phyloP scores from a whole-genome alignment of 2,888 invertebrate genomes.

The Carpatolechia fugitivella region DNA sequence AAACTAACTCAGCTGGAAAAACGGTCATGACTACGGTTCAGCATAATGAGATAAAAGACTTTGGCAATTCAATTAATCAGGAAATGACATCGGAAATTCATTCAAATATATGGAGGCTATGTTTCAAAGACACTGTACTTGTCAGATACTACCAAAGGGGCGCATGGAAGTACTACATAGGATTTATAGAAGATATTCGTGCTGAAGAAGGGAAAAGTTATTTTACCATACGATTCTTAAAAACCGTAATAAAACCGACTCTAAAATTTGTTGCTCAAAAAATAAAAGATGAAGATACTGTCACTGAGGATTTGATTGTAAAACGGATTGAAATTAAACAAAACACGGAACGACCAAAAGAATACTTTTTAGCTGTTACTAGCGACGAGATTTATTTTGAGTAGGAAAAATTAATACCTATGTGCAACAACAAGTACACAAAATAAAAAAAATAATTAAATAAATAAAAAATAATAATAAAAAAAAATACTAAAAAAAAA shows the following conservation, averaged over 20 bases:
- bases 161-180: conserved; percentile 2
- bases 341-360: conserved; percentile 9
- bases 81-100: no score
- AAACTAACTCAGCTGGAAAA: no score
- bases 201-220: conserved; percentile 1
- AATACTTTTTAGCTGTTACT: conserved; percentile 11
- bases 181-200: conserved; percentile 3
- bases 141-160: background rate
- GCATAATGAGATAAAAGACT: no score
- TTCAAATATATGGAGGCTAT: background rate
- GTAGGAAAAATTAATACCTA: no score
- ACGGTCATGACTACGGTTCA: no score
- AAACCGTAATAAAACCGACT: conserved; percentile 9
- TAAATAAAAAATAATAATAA: no score
- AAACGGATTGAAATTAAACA: conserved; percentile 9
- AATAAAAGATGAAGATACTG: conserved; percentile 9
- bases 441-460: no score
- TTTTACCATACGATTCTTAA: conserved; percentile 9
- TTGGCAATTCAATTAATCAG: no score
- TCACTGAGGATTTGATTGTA: conserved; percentile 6
- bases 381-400: conserved; percentile 5
- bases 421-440: background rate
- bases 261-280: conserved; percentile 5
- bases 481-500: no score
- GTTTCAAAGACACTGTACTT: background rate